Evolutionary conservation across 1,140 invertebrate genomes (phyloP).

Genomic region (Drosophila sp.): DNA sequence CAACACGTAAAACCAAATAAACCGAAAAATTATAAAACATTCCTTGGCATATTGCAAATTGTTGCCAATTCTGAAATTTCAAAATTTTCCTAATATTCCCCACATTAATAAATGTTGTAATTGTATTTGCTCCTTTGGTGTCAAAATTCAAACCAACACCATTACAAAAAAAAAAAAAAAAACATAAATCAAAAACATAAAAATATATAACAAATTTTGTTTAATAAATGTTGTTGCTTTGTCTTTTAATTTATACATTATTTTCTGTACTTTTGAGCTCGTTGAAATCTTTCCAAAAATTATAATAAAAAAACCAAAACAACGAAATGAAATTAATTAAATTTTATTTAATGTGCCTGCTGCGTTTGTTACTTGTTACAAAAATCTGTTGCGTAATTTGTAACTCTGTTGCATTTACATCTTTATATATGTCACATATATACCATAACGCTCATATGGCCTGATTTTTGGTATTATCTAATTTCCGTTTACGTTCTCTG

Average conservation of each 20-base stretch:
- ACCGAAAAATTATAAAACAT: slow-evolving; percentile 25
- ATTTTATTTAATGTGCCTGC: slow-evolving; percentile 77
- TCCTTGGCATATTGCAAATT: slow-evolving; percentile 41
- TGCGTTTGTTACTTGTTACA: slow-evolving; percentile 80
- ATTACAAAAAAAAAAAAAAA: slow-evolving; percentile 48
- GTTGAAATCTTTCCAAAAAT: slow-evolving; percentile 61
- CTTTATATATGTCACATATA: slow-evolving; percentile 66
- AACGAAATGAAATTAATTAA: slow-evolving; percentile 24
- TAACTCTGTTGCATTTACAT: slow-evolving; percentile 80
- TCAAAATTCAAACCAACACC: slow-evolving; percentile 64
- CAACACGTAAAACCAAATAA: slow-evolving; percentile 30
- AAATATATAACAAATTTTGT: slow-evolving; percentile 53
- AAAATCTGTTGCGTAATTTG: slow-evolving; percentile 73
- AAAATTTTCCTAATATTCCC: slow-evolving; percentile 55
- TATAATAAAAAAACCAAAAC: slow-evolving; percentile 39
- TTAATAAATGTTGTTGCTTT: slow-evolving; percentile 80
- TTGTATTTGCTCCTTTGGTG: slow-evolving; percentile 80
- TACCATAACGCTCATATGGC: slow-evolving; percentile 58
- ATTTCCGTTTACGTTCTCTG: slow-evolving; percentile 42
- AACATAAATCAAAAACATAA: slow-evolving; percentile 49
- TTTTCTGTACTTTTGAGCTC: slow-evolving; percentile 77
- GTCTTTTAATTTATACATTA: slow-evolving; percentile 36
- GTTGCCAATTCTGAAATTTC: slow-evolving; percentile 48
- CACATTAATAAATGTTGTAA: slow-evolving; percentile 81
- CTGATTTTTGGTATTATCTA: slow-evolving; percentile 48